Conservation (phyloP, 2,113 vertebrate species). For the Lipophrys pholis region DNA sequence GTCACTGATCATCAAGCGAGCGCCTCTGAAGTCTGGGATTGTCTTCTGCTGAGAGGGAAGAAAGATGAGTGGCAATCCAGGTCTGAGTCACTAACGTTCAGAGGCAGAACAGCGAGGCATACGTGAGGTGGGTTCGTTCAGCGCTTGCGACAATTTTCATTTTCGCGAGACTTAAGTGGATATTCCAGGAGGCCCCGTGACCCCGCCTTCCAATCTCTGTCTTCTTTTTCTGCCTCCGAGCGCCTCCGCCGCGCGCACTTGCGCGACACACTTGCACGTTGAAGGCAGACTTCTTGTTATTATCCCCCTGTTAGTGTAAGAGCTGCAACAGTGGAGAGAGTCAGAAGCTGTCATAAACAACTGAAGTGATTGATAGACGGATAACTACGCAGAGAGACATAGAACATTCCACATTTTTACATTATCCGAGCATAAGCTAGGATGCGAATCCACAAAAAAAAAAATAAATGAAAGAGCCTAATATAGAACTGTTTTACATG, state of each 20-base stretch:
- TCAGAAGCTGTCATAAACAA: constrained; percentile 42
- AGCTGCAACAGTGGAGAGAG: constrained; percentile 18
- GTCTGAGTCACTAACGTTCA: constrained; percentile 28
- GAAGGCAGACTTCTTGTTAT: constrained; percentile 46
- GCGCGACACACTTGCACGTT: not conserved
- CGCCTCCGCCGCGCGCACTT: not conserved
- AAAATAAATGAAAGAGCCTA: too few relatives aligned
- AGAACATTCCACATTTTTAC: not conserved
- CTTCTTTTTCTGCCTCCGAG: constrained; percentile 27
- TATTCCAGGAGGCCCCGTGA: constrained; percentile 44
- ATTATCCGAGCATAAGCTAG: too few relatives aligned
- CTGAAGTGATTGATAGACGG: constrained; percentile 33
- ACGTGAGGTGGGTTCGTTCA: constrained; percentile 23
- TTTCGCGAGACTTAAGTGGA: constrained; percentile 58
- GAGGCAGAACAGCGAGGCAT: constrained; percentile 30
- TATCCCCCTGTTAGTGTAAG: constrained; percentile 33
- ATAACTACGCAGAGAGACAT: not conserved
- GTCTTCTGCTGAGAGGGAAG: constrained; percentile 14
- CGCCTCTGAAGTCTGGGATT: constrained; percentile 56
- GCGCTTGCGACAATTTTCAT: constrained; percentile 63
- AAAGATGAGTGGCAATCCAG: constrained; percentile 30
- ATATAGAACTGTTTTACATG: constrained; percentile 2
- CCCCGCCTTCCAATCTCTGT: constrained; percentile 27
- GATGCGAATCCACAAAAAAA: too few relatives aligned
- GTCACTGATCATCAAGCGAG: constrained; percentile 67